phyloP scores from a whole-genome alignment of 2,888 invertebrate species.

The Helleia helle region DNA sequence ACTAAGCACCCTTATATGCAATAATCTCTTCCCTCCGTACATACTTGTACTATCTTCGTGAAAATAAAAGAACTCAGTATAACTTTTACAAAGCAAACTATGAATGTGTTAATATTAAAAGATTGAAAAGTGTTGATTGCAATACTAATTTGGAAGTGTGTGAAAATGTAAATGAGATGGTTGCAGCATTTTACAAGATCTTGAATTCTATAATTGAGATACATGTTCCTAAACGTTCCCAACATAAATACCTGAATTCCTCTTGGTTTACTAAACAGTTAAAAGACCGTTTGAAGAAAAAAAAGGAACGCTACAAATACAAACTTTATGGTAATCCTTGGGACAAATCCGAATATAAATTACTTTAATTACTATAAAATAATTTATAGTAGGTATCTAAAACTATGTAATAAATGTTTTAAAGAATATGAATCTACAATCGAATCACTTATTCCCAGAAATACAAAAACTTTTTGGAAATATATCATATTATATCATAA shows the following conservation, averaged over 20 bases:
- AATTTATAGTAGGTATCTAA: background rate
- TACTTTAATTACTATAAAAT: too few species aligned
- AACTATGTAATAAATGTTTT: background rate
- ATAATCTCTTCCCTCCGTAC: too few species aligned
- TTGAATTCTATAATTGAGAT: background rate
- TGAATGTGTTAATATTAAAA: too few species aligned
- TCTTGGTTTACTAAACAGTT: background rate
- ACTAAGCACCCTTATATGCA: too few species aligned
- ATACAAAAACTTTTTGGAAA: background rate
- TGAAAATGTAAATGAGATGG: constrained; percentile 4
- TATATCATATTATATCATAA: background rate
- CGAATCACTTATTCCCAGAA: background rate
- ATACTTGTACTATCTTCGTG: too few species aligned
- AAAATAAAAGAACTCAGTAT: too few species aligned
- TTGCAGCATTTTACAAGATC: background rate
- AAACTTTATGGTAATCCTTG: background rate
- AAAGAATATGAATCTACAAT: background rate
- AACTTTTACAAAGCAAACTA: too few species aligned
- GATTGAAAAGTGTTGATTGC: too few species aligned
- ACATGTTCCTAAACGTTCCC: background rate
- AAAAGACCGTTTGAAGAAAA: background rate
- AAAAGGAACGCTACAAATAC: background rate
- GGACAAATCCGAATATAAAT: background rate
- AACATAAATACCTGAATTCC: background rate
- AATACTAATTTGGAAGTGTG: too few species aligned